These are phyloP conservation scores for Aurelia aurita complex sp. Pacific DNA, from an alignment of 30 jellyfish, hydroid and myxozoan species.

Conservation along the genomic window DNA sequence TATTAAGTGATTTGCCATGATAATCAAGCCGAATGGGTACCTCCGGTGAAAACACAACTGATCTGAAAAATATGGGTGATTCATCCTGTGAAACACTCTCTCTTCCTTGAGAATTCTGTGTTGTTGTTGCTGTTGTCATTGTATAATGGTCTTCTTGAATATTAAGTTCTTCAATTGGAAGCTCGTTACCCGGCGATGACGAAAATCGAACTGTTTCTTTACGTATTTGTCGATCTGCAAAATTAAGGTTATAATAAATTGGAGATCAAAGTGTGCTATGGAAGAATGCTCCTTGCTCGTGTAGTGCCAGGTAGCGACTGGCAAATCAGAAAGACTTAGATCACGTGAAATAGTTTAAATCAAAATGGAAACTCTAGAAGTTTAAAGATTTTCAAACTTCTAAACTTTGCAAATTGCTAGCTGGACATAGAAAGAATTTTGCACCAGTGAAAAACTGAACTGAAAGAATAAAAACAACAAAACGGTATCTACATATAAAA, in stretches of 20 bases:
- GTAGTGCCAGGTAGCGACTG: no score
- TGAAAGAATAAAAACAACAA: no score
- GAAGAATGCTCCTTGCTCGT: no score
- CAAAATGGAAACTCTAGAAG: no score
- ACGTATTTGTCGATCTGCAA: slow-evolving; percentile 18
- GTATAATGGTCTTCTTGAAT: slow-evolving; percentile 60
- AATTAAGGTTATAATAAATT: neutral
- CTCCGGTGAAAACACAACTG: slow-evolving; percentile 96
- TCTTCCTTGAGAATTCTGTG: neutral
- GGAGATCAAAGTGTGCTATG: no score
- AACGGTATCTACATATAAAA: no score
- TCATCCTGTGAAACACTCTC: slow-evolving; percentile 51
- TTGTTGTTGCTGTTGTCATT: neutral
- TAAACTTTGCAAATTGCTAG: no score
- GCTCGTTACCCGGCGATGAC: slow-evolving; percentile 66
- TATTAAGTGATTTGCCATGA: slow-evolving; percentile 88
- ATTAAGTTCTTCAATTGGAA: slow-evolving; percentile 14
- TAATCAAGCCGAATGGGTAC: slow-evolving; percentile 98
- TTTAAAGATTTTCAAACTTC: no score
- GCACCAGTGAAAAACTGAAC: no score
- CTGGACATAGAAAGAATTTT: no score
- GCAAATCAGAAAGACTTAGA: no score
- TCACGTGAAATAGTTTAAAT: no score
- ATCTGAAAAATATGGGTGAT: slow-evolving; percentile 70
- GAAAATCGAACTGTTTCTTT: slow-evolving; percentile 47